Conservation (phyloP, 2,113 vertebrate genomes). For the Apodemus speciosus region DNA sequence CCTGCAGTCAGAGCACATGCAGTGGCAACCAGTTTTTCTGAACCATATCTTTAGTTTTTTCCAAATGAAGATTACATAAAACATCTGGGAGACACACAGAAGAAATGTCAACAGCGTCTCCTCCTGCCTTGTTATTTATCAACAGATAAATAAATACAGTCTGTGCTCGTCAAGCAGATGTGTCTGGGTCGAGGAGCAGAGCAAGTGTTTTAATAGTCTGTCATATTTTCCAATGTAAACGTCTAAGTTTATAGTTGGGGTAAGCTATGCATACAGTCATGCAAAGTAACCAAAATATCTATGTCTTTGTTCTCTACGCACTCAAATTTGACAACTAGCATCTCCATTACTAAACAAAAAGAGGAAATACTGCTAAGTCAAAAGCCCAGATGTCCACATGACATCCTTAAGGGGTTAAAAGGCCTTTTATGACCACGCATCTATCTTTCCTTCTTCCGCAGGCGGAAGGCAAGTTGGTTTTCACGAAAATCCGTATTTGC, state of each 20-base stretch:
- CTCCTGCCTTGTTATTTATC: slow-evolving; percentile 28
- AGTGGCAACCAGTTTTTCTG: neutral
- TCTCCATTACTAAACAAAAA: slow-evolving; percentile 10
- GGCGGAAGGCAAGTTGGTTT: neutral
- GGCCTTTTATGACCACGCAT: neutral
- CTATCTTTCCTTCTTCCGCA: neutral
- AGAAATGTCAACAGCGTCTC: slow-evolving; percentile 16
- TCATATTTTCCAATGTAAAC: neutral
- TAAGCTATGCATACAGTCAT: slow-evolving; percentile 18
- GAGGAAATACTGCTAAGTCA: neutral
- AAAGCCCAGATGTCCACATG: neutral
- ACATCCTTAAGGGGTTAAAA: slow-evolving; percentile 31
- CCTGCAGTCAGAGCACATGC: neutral
- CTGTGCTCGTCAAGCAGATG: slow-evolving; percentile 10
- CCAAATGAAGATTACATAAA: slow-evolving; percentile 39
- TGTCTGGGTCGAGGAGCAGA: neutral
- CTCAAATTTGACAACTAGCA: slow-evolving; percentile 28
- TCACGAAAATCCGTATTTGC: slow-evolving; percentile 35
- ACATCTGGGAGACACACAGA: slow-evolving; percentile 22
- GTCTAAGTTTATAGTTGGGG: neutral
- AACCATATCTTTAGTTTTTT: neutral
- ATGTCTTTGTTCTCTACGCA: neutral
- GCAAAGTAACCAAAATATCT: slow-evolving; percentile 18
- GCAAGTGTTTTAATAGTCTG: slow-evolving; percentile 17
- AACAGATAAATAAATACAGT: slow-evolving; percentile 28